These are phyloP conservation scores for Ciconia stormi DNA, from an alignment of 2,113 vertebrate genomes.

Conservation along the genomic window DNA sequence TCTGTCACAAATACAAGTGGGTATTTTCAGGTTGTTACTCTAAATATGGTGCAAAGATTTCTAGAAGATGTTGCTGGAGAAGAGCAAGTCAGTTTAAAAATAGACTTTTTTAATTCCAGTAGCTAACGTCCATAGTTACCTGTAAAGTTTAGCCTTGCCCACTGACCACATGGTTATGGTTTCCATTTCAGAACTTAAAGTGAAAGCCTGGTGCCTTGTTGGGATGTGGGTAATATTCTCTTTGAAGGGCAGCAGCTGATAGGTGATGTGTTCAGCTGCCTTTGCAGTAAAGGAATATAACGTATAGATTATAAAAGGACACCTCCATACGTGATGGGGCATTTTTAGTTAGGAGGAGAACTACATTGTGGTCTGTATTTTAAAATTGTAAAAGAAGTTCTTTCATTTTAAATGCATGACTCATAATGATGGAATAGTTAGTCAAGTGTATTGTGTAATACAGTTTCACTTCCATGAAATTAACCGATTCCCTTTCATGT, in stretches of 20 bases:
- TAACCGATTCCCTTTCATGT: background rate
- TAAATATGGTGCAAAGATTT: background rate
- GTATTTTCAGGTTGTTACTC: background rate
- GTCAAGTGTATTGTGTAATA: background rate
- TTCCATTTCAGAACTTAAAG: background rate
- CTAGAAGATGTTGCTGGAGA: background rate
- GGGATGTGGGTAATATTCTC: background rate
- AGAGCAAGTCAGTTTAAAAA: background rate
- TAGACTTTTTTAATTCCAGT: background rate
- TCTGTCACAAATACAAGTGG: background rate
- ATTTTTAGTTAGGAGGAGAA: background rate
- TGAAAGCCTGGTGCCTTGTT: background rate
- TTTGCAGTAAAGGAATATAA: no score
- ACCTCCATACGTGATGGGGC: no score
- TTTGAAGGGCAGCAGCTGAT: background rate
- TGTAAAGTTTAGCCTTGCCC: background rate
- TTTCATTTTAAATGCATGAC: background rate
- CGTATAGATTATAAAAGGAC: background rate
- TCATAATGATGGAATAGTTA: background rate
- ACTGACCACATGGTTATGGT: background rate
- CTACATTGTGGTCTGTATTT: background rate
- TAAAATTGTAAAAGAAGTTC: background rate
- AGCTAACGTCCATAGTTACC: background rate
- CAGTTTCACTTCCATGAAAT: background rate
- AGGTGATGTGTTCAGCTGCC: background rate